Percentiles rank a stretch among this genome's conserved stretches.
Evolutionary conservation across 2,888 invertebrate genomes (phyloP).

Genomic region (Dysmachus trigonus): DNA sequence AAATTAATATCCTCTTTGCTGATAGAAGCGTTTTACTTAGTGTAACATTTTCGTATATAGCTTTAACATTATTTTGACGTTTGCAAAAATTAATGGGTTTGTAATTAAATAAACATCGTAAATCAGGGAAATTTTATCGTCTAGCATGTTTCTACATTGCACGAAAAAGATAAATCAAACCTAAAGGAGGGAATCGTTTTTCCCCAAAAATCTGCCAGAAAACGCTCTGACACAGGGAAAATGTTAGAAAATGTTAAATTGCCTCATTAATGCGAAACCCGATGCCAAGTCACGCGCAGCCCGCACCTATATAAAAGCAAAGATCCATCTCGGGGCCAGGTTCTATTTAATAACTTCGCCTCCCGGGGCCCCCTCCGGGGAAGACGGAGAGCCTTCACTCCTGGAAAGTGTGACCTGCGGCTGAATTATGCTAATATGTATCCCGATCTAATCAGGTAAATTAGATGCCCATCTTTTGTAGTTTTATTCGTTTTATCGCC

Average conservation of each 20-base stretch:
- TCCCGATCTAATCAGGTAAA: slow-evolving; percentile 17
- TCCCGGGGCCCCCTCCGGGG: not conserved
- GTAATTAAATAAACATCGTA: not conserved
- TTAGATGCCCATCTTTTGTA: slow-evolving; percentile 18
- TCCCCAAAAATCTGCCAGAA: not conserved
- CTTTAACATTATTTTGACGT: slow-evolving; percentile 47
- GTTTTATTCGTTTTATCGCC: slow-evolving; percentile 9
- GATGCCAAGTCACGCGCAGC: not conserved
- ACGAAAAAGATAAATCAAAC: not conserved
- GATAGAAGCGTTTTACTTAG: not conserved
- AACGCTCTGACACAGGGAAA: not conserved
- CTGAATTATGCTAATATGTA: slow-evolving; percentile 18
- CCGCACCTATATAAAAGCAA: not conserved
- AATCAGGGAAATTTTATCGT: not conserved
- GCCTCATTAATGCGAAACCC: not conserved
- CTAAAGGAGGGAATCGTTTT: not conserved
- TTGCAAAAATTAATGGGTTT: not conserved
- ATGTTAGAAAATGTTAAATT: not conserved
- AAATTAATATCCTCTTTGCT: not conserved
- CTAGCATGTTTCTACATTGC: not conserved
- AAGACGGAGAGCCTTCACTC: not conserved
- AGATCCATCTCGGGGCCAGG: not conserved
- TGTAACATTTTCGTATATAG: slow-evolving; percentile 52
- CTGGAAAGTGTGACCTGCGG: not conserved
- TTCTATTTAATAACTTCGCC: not conserved